These are phyloP conservation scores for Idaea aversata DNA, from an alignment of 2,888 invertebrate genomes.

Conservation along the genomic window DNA sequence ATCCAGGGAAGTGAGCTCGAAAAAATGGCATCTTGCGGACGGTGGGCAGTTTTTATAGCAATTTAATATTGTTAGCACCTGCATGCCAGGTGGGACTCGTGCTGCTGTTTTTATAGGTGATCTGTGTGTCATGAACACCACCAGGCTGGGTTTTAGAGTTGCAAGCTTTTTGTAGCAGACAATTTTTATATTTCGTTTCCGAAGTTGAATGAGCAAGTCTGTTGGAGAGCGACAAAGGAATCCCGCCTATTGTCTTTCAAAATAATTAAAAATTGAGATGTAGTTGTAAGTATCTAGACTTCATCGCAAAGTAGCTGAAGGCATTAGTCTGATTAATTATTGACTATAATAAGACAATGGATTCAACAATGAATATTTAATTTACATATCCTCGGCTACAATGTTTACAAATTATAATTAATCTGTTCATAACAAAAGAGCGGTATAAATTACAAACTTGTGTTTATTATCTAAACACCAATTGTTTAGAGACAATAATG, in stretches of 20 bases:
- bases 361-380: background rate
- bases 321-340: background rate
- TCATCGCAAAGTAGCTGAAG: too few relatives aligned
- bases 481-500: constrained; percentile 12
- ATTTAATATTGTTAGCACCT: constrained; percentile 33
- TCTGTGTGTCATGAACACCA: background rate
- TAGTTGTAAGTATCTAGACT: too few relatives aligned
- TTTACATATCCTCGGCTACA: background rate
- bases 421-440: constrained; percentile 3
- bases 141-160: too few relatives aligned
- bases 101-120: constrained; percentile 24
- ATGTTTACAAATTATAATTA: constrained; percentile 8
- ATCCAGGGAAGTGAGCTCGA: background rate
- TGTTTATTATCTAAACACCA: constrained; percentile 11
- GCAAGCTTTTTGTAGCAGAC: too few relatives aligned
- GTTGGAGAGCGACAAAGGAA: too few relatives aligned
- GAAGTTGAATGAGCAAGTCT: too few relatives aligned
- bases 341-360: background rate
- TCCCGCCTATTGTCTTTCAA: too few relatives aligned
- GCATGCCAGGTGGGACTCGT: constrained; percentile 40
- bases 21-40: constrained; percentile 22
- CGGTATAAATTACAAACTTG: constrained; percentile 2
- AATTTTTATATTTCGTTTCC: too few relatives aligned
- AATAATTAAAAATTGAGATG: too few relatives aligned
- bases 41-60: constrained; percentile 15